These are phyloP conservation scores for Dinothrombium tinctorium DNA, from an alignment of 1,140 invertebrate genomes.

Conservation along the genomic window DNA sequence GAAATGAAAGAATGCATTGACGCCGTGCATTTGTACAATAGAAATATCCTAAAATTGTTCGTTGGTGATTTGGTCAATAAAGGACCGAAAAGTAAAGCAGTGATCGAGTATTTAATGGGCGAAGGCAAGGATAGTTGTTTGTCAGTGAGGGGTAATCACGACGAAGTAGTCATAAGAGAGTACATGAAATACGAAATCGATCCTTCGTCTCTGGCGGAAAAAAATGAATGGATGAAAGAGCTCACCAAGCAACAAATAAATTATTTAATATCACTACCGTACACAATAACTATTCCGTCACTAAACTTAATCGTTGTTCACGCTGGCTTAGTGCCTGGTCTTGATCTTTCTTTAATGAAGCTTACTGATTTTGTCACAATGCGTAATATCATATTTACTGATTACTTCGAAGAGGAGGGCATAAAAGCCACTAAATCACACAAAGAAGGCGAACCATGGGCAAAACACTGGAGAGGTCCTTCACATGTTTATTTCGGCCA, in stretches of 20 bases:
- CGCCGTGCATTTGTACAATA: not conserved
- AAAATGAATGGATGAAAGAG: slow-evolving; percentile 18
- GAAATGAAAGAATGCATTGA: slow-evolving; percentile 19
- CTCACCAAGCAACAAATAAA: slow-evolving; percentile 18
- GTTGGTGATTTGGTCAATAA: slow-evolving; percentile 23
- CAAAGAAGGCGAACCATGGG: slow-evolving; percentile 19
- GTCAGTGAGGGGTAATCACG: slow-evolving; percentile 15
- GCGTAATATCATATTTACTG: slow-evolving; percentile 18
- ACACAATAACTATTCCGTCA: slow-evolving; percentile 20
- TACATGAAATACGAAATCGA: slow-evolving; percentile 10
- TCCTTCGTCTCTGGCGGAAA: slow-evolving; percentile 11
- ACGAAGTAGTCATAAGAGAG: slow-evolving; percentile 14
- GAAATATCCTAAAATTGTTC: slow-evolving; percentile 18
- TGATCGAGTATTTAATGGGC: slow-evolving; percentile 15
- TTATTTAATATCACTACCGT: slow-evolving; percentile 20
- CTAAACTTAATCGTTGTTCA: slow-evolving; percentile 21
- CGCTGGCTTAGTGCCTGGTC: slow-evolving; percentile 21
- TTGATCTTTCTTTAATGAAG: slow-evolving; percentile 16
- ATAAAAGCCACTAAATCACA: slow-evolving; percentile 12
- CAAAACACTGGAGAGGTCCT: slow-evolving; percentile 21
- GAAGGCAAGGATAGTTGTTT: slow-evolving; percentile 5
- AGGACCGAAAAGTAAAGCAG: slow-evolving; percentile 20
- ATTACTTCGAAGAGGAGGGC: slow-evolving; percentile 9
- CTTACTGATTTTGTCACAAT: slow-evolving; percentile 19
- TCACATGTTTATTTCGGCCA: slow-evolving; percentile 25